Base-by-base conservation (phyloP, 1,140 invertebrate genomes). In the Mercenaria mercenaria region DNA sequence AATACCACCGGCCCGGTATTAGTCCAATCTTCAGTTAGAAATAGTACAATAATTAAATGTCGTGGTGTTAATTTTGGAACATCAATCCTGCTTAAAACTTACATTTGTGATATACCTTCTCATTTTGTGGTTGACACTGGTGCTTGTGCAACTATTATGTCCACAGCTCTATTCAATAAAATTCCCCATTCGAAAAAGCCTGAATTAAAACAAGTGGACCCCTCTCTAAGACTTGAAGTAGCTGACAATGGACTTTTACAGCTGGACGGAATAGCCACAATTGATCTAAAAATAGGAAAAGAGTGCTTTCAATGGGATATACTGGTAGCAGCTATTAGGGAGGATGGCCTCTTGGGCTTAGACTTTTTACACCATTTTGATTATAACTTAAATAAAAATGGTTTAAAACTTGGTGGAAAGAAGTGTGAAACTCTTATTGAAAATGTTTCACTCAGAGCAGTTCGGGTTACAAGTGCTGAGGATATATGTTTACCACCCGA, bases 371-470 rank as follows among this genome's bases (percentile, higher is more conserved):
- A 81, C 32, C 29, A 81, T 39, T 59, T 59, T 81, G 26, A 59
- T 81, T 81, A 81, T 81, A 61, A 32, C 18, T 34, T 81, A 20
- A 81, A 61, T 59, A 81, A 81, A 59, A 52, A 61, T 81, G 79
- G 79, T 26, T 32, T 81, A 2, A 81, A 81, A 61, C 52, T 81
- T 29, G 26, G 23, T 59, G 79, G 79, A 29, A 52, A 59, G 52
- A 81, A 81, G 32, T 81, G 32, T 81, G 79, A 52, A 29, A 59
- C 29, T 56, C 26, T 81, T 52, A 52, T 61, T 81, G 79, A 59
- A 81, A 26, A 59, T 29, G 52, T 52, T 29, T n/a, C 47, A 32
- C 50, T 81, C 26, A 59, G 79, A 37, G 52, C 79, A 56, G 79
- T 61, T 50, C 10, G 79, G 34, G 52, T 81, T 11, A 59, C n/a